Evolutionary conservation across 2,797 vertebrate species (phyloP).

Genomic region (Pagetopsis macropterus): DNA sequence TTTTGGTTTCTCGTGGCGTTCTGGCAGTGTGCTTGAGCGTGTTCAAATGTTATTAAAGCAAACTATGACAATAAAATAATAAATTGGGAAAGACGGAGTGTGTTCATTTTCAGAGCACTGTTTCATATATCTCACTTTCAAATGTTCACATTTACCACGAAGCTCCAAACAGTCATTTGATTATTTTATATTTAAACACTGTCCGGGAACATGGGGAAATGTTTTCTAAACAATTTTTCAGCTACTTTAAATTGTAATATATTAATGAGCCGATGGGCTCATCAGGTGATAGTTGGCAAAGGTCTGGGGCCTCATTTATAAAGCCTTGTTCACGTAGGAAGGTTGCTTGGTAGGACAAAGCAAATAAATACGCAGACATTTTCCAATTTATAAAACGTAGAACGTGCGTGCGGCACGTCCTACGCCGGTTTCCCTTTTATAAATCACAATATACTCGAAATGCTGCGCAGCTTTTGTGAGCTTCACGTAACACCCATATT

Average conservation of each 20-base stretch:
- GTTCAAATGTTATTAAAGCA: conserved; percentile 93
- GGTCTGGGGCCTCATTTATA: no score
- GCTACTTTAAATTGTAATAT: no score
- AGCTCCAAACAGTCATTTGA: not conserved
- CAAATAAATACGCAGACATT: no score
- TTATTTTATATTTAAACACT: not conserved
- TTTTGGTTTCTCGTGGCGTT: conserved; percentile 80
- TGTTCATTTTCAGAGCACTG: conserved; percentile 41
- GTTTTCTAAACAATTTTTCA: no score
- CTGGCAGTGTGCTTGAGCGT: conserved; percentile 87
- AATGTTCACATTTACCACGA: not conserved
- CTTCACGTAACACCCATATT: no score
- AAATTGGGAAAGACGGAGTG: conserved; percentile 84
- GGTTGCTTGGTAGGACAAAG: no score
- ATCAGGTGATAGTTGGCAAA: not conserved
- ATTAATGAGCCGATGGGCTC: not conserved
- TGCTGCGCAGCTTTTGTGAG: no score
- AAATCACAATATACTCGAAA: no score
- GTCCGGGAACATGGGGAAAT: not conserved
- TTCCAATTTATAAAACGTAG: no score
- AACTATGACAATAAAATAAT: conserved; percentile 98
- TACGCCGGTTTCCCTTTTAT: no score
- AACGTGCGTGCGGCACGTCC: no score
- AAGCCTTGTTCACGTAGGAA: no score
- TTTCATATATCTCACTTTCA: not conserved